phyloP scores from a whole-genome alignment of 2,113 vertebrate species.

The Amphiprion percula region DNA sequence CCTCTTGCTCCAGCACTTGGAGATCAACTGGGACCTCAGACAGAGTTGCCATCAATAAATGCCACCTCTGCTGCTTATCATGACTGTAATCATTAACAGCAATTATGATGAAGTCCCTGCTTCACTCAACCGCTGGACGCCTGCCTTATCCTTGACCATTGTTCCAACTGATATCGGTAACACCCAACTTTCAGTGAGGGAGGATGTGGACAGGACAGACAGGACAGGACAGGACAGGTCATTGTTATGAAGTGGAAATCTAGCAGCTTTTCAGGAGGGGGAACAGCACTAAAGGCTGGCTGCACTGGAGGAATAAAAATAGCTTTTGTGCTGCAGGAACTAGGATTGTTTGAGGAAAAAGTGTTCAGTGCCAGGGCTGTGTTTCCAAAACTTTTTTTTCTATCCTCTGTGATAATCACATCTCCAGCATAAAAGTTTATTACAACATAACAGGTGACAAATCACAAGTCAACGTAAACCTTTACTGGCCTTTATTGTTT shows the following conservation, averaged over 20 bases:
- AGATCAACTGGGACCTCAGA: slow-evolving; percentile 50
- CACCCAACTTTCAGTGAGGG: slow-evolving; percentile 25
- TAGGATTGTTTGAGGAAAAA: not conserved
- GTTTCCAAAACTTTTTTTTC: not conserved
- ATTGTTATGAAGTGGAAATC: slow-evolving; percentile 62
- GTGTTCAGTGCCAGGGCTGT: not conserved
- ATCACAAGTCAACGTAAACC: not conserved
- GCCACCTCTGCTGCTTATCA: slow-evolving; percentile 62
- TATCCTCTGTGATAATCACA: not conserved
- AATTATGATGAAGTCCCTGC: slow-evolving; percentile 60
- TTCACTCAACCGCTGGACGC: slow-evolving; percentile 45
- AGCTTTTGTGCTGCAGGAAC: slow-evolving; percentile 5
- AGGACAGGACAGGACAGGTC: slow-evolving; percentile 29
- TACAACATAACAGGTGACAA: not conserved
- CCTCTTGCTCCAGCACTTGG: slow-evolving; percentile 33
- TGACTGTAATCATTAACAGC: slow-evolving; percentile 86
- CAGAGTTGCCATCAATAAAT: slow-evolving; percentile 67
- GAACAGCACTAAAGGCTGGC: not conserved
- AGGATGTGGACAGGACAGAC: slow-evolving; percentile 18
- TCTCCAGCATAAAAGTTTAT: not conserved
- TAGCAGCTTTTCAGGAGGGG: slow-evolving; percentile 50
- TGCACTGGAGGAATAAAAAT: slow-evolving; percentile 32
- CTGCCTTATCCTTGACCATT: slow-evolving; percentile 83
- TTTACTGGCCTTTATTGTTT: slow-evolving; percentile 2
- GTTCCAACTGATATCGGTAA: slow-evolving; percentile 78